Percentiles rank a stretch among this genome's conserved stretches.
Evolutionary conservation across 2,113 vertebrate species (phyloP).

Genomic region (Pica pica): DNA sequence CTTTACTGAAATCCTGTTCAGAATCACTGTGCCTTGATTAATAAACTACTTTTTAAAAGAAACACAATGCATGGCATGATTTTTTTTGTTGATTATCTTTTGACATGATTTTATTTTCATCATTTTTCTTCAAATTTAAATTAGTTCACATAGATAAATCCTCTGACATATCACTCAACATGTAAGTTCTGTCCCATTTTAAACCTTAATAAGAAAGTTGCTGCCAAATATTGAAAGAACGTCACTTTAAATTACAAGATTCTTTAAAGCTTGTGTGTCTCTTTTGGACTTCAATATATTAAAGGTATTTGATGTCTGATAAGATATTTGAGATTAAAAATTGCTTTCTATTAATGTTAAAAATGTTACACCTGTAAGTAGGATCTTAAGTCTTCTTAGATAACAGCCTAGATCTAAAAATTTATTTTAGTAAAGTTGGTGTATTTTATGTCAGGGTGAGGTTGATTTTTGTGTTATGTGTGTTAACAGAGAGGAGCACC

Average conservation of each 20-base stretch:
- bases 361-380: neutral
- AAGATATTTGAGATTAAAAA: neutral
- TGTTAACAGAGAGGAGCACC: neutral
- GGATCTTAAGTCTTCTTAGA: neutral
- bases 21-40: neutral
- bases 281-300: neutral
- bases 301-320: neutral
- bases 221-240: slow-evolving; percentile 39
- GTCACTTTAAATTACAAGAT: neutral
- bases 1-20: neutral
- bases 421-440: neutral
- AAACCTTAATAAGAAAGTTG: slow-evolving; percentile 48
- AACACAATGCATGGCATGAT: neutral
- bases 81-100: neutral
- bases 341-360: neutral
- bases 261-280: neutral
- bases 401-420: neutral
- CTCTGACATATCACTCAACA: neutral
- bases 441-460: neutral
- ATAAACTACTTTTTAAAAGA: neutral
- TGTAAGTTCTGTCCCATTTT: neutral
- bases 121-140: neutral
- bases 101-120: neutral
- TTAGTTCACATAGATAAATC: neutral
- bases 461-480: neutral